Evolutionary conservation across 2,888 invertebrate species (phyloP).

Genomic region (Acleris emargana): DNA sequence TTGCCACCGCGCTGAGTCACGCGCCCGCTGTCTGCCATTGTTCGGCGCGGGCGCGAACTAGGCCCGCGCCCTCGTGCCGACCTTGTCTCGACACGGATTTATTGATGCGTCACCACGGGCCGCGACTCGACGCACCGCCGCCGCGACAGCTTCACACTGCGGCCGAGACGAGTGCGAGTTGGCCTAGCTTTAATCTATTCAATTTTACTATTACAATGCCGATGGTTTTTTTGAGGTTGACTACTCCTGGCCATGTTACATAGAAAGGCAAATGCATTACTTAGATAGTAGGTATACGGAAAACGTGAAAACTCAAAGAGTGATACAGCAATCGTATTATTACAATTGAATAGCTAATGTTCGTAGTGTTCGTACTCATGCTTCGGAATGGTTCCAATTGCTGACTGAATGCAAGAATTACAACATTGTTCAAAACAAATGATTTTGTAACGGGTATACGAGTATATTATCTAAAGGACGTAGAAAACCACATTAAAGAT

Average conservation of each 20-base stretch:
- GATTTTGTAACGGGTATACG: no score
- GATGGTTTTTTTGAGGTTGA: neutral
- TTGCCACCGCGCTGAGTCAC: constrained; percentile 59
- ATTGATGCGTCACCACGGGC: constrained; percentile 74
- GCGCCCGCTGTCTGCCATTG: constrained; percentile 63
- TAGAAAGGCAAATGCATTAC: no score
- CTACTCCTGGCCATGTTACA: neutral
- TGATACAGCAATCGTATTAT: no score
- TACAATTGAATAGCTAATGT: no score
- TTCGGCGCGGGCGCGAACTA: constrained; percentile 61
- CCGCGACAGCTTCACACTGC: constrained; percentile 30
- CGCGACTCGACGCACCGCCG: constrained; percentile 47
- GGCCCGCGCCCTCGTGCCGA: constrained; percentile 76
- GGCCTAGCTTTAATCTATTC: constrained; percentile 22
- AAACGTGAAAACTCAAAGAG: no score
- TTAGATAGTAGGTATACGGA: no score
- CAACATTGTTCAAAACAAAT: no score
- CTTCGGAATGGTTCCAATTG: no score
- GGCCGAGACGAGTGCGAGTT: constrained; percentile 50
- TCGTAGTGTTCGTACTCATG: no score
- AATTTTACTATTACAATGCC: neutral
- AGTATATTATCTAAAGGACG: neutral
- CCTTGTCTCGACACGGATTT: constrained; percentile 81
- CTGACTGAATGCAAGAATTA: no score
- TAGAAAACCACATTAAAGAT: neutral